Conservation (phyloP, 1,140 invertebrate species). For the Tetranychus cinnabarinus region DNA sequence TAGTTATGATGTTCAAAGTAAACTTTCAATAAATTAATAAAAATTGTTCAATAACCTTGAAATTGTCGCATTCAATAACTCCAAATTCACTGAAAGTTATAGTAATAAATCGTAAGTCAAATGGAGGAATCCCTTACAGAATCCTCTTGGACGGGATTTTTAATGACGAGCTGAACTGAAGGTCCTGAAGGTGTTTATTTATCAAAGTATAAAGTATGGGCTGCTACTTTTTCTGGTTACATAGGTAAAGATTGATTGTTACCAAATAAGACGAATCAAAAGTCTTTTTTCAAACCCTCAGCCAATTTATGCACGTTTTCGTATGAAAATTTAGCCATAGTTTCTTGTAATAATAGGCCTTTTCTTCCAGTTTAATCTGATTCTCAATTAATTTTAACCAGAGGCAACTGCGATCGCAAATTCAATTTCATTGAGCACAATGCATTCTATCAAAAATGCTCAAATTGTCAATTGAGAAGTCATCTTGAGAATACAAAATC, state of each 20-base stretch:
- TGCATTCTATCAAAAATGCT: too few species aligned
- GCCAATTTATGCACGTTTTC: slow-evolving; percentile 53
- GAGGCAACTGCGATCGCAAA: too few species aligned
- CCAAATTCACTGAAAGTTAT: too few species aligned
- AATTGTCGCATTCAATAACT: too few species aligned
- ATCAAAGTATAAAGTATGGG: slow-evolving; percentile 48
- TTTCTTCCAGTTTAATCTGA: slow-evolving; percentile 51
- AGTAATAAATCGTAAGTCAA: too few species aligned
- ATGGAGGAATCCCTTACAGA: slow-evolving; percentile 13
- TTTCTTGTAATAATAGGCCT: slow-evolving; percentile 66
- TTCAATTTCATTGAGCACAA: too few species aligned
- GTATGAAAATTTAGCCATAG: slow-evolving; percentile 44
- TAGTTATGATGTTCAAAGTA: too few species aligned
- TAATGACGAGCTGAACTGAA: slow-evolving; percentile 76
- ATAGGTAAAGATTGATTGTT: slow-evolving; percentile 25
- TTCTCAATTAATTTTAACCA: slow-evolving; percentile 13
- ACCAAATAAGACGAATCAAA: slow-evolving; percentile 17
- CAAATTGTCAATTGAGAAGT: too few species aligned
- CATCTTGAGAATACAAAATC: too few species aligned
- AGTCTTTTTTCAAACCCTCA: slow-evolving; percentile 64
- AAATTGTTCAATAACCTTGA: too few species aligned
- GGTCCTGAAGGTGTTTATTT: slow-evolving; percentile 49
- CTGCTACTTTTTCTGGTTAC: slow-evolving; percentile 66
- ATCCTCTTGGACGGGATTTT: slow-evolving; percentile 34
- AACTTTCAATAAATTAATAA: too few species aligned